Evolutionary conservation across 2,888 invertebrate genomes (phyloP), one percentile per base, ranked within the genome.

Genomic region (Drosophila longiperda): DNA sequence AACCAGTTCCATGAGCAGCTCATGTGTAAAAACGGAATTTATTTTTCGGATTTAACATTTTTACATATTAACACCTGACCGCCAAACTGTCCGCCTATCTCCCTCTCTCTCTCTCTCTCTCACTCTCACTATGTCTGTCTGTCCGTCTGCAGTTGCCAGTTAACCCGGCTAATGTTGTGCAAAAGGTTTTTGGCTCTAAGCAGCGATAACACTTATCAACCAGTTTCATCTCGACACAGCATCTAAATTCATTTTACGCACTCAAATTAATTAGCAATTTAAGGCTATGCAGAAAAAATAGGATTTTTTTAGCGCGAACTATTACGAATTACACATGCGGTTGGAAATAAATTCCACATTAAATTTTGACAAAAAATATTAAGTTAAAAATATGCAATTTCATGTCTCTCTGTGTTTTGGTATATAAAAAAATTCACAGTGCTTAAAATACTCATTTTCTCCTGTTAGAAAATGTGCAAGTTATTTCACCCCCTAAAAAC

Each of bases 1-100:
- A 73, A 78, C n/a, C 67, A 52, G 78, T 40, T 64, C 71, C 70
- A 33, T 15, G 48, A 23, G 66, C 55, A 54, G 66, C 66, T 78
- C 82, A 80, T 82, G 80, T 82, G 80, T 82, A 75, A 81, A 81
- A 81, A 69, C 70, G 64, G 63, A 78, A 83, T 80, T 80, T 78
- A 78, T 78, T 74, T 78, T 74, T 83, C 70, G 80, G 71, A 82
- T 80, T 80, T 78, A 71, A 78, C 78, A 68, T 77, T 78, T 80
- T 80, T 75, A 63, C 80, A 67, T 63, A 78, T 78, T 75, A 63
- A 64, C 69, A 73, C 72, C 73, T 73, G 54, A 58, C 55, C 42
- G 54, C 36, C 33, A 11, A 17, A 26, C 38, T 38, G 33, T 29
- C 70, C 38, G 2, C 32, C 32, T 33, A 3, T 3, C 8, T 26